These are phyloP conservation scores for Micropoecilia bifurca DNA, from an alignment of 2,797 vertebrate species.

Conservation along the genomic window DNA sequence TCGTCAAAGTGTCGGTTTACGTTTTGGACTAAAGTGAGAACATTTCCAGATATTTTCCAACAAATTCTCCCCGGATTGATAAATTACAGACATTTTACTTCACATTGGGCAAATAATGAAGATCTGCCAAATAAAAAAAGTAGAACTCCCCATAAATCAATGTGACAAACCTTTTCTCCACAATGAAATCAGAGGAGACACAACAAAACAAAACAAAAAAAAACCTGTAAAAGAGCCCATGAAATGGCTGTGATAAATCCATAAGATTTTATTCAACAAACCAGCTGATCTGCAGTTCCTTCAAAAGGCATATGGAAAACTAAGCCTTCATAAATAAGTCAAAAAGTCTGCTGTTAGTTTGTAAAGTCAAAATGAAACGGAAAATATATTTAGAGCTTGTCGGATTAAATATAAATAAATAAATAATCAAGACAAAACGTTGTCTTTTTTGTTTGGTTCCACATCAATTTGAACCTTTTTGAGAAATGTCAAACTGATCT, in stretches of 20 bases:
- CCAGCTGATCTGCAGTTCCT: slow-evolving; percentile 1
- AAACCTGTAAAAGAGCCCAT: neutral
- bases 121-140: neutral
- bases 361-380: neutral
- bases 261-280: slow-evolving; percentile 16
- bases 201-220: neutral
- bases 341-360: neutral
- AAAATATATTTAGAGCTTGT: neutral
- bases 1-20: neutral
- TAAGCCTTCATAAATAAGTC: neutral
- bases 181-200: neutral
- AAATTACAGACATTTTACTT: neutral
- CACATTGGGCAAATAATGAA: neutral
- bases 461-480: neutral
- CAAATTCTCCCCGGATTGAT: neutral
- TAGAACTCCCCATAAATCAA: neutral
- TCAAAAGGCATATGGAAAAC: neutral
- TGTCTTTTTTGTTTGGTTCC: too few relatives aligned
- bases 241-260: slow-evolving; percentile 14
- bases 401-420: neutral
- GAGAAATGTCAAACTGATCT: neutral
- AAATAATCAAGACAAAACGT: neutral
- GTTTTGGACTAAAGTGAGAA: neutral
- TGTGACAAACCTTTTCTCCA: neutral
- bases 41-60: neutral